Conservation (phyloP, 2,113 vertebrate genomes). For the Scomber scombrus region DNA sequence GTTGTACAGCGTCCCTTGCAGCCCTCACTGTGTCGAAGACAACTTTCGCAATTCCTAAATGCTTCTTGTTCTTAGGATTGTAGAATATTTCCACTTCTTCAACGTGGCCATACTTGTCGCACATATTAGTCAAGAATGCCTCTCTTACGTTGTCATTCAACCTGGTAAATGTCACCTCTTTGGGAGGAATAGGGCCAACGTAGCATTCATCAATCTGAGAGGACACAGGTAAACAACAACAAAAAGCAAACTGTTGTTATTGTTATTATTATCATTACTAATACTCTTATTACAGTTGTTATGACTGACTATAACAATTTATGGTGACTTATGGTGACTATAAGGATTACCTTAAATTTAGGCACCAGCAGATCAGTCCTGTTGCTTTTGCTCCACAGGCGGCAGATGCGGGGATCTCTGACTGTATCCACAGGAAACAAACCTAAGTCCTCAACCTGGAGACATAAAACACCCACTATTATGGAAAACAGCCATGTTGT, state of each 20-base stretch:
- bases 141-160: slow-evolving; percentile 96
- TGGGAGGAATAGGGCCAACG: slow-evolving; percentile 93
- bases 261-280: not conserved
- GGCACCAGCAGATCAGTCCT: slow-evolving; percentile 90
- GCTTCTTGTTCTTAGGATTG: slow-evolving; percentile 96
- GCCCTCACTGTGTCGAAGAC: slow-evolving; percentile 92
- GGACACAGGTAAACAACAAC: not conserved
- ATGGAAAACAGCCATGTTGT: not conserved
- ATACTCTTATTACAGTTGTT: not conserved
- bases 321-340: too few species aligned
- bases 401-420: slow-evolving; percentile 93
- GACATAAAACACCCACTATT: not conserved
- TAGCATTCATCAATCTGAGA: slow-evolving; percentile 95
- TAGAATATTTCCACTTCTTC: slow-evolving; percentile 96
- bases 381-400: slow-evolving; percentile 94
- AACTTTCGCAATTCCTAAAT: slow-evolving; percentile 95
- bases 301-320: not conserved
- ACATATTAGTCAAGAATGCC: slow-evolving; percentile 94
- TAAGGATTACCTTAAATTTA: slow-evolving; percentile 91
- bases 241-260: not conserved
- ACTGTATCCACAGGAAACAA: slow-evolving; percentile 91
- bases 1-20: slow-evolving; percentile 90
- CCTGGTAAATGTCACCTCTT: slow-evolving; percentile 97
- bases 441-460: slow-evolving; percentile 89
- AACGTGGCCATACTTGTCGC: slow-evolving; percentile 91